These are phyloP conservation scores for Colius striatus DNA, from an alignment of 2,113 vertebrate genomes.

Conservation along the genomic window DNA sequence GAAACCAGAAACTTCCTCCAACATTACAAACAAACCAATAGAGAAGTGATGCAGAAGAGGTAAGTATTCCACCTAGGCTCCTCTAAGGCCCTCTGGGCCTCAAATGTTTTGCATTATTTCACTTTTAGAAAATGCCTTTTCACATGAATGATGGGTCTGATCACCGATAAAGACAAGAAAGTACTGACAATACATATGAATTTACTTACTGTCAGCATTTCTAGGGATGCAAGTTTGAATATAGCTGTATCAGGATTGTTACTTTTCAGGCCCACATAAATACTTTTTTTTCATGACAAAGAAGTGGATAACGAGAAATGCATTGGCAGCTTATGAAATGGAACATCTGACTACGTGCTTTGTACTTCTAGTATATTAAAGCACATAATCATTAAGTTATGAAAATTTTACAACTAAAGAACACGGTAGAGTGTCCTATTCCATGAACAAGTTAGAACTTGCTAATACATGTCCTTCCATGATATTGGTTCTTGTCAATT, in stretches of 20 bases:
- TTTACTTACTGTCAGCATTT: background rate
- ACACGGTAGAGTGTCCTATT: background rate
- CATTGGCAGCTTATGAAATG: background rate
- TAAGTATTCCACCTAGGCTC: conserved; percentile 4
- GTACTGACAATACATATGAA: background rate
- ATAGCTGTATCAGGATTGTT: background rate
- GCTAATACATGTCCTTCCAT: background rate
- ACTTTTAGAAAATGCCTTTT: conserved; percentile 30
- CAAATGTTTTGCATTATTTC: background rate
- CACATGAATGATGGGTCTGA: background rate
- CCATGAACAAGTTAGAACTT: background rate
- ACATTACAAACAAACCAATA: background rate
- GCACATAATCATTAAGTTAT: background rate
- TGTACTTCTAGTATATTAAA: background rate
- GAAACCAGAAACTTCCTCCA: background rate
- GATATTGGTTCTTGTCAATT: background rate
- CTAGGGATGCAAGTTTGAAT: background rate
- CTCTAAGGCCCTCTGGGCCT: background rate
- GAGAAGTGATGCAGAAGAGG: background rate
- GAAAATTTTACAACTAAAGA: background rate
- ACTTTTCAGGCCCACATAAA: background rate
- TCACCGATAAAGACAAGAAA: conserved; percentile 18
- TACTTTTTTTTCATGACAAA: background rate
- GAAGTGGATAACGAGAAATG: background rate
- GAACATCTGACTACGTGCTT: background rate